A percentile compares a stretch with the other conserved stretches of the same genome.
Evolutionary conservation across 2,888 invertebrate genomes (phyloP).

Genomic region (Limnephilus rhombicus): DNA sequence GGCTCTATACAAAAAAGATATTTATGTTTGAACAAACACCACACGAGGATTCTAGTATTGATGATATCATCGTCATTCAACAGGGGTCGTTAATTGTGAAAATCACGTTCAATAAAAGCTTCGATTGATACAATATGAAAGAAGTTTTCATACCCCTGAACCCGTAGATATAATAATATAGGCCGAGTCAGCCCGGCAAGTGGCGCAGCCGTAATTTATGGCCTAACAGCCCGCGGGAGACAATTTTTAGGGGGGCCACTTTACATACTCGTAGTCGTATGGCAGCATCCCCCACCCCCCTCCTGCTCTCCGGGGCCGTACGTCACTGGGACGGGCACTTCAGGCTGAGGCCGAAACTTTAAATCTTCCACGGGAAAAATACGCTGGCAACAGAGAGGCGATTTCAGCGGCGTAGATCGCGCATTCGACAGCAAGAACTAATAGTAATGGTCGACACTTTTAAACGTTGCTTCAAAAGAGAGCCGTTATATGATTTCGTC

Average conservation of each 20-base stretch:
- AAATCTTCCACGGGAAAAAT: slow-evolving; percentile 19
- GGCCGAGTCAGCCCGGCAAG: not conserved
- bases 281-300: not conserved
- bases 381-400: not conserved
- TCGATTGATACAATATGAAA: not conserved
- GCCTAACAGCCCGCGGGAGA: slow-evolving; percentile 58
- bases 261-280: slow-evolving; percentile 52
- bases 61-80: not conserved
- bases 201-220: slow-evolving; percentile 62
- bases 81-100: not conserved
- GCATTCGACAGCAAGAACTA: not conserved
- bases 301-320: not conserved
- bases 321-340: slow-evolving; percentile 29
- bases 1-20: not conserved
- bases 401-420: not conserved
- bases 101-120: not conserved
- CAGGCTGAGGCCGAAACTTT: not conserved
- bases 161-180: not conserved
- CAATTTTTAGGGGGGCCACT: slow-evolving; percentile 63
- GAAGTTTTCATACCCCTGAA: not conserved
- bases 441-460: not conserved
- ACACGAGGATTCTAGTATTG: not conserved
- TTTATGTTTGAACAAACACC: not conserved
- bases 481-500: not conserved
- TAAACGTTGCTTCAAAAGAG: not conserved